phyloP scores from a whole-genome alignment of 2,888 invertebrate species.

The Sphecodes monilicornis region DNA sequence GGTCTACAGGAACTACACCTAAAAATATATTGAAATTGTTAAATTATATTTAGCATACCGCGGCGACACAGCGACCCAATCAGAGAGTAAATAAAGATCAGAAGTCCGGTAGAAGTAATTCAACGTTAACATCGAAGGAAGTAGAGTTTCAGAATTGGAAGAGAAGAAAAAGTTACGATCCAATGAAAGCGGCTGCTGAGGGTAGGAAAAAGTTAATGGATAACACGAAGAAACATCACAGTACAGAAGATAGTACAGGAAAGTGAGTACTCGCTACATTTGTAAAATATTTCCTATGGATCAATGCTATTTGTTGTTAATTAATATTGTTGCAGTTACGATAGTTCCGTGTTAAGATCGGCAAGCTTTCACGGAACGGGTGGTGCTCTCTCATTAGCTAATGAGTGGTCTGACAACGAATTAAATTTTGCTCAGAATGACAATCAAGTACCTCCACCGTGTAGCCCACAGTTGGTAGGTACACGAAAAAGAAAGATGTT shows the following conservation, averaged over 20 bases:
- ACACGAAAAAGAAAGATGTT: not conserved
- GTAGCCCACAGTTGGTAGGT: conserved; percentile 76
- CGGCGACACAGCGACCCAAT: conserved; percentile 67
- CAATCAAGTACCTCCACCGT: conserved; percentile 76
- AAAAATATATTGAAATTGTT: too few species aligned
- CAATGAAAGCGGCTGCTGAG: conserved; percentile 96
- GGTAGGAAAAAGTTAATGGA: conserved; percentile 87
- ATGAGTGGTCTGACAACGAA: conserved; percentile 80
- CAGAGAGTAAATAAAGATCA: conserved; percentile 77
- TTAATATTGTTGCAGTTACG: conserved; percentile 69
- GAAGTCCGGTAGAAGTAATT: conserved; percentile 88
- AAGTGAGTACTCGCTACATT: conserved; percentile 72
- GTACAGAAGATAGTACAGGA: conserved; percentile 77
- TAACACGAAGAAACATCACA: conserved; percentile 77
- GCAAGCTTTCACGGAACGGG: conserved; percentile 85
- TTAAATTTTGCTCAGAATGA: conserved; percentile 65
- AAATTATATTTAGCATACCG: conserved; percentile 55
- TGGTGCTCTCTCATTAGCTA: conserved; percentile 76
- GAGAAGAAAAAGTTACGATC: conserved; percentile 97
- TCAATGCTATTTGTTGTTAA: not conserved
- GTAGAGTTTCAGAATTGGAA: conserved; percentile 98
- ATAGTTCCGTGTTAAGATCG: conserved; percentile 83
- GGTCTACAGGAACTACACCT: too few species aligned
- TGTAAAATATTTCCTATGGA: not conserved
- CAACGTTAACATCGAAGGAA: conserved; percentile 91